Conservation (phyloP, 2,888 invertebrate species). For the Ichneumoninae sp. region DNA sequence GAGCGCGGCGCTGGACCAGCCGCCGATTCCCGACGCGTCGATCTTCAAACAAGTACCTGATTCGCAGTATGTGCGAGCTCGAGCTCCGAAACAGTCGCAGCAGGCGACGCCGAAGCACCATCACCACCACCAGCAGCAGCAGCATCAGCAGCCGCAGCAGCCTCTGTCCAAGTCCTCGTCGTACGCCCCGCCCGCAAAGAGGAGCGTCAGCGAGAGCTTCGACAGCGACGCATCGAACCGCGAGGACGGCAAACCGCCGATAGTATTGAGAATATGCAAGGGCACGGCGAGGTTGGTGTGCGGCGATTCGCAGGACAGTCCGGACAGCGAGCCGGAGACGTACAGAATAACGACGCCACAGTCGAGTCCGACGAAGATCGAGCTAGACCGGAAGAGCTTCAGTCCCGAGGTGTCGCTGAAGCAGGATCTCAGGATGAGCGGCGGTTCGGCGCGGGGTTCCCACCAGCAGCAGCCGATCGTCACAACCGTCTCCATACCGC, state of each 20-base stretch:
- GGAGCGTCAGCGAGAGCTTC: conserved; percentile 75
- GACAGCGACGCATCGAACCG: conserved; percentile 74
- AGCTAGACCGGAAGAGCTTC: conserved; percentile 73
- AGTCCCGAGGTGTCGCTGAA: conserved; percentile 70
- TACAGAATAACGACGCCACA: conserved; percentile 79
- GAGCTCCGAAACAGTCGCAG: conserved; percentile 66
- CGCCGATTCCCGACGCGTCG: conserved; percentile 73
- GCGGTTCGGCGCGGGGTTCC: conserved; percentile 20
- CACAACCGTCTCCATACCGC: conserved; percentile 78
- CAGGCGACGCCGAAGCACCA: conserved; percentile 73
- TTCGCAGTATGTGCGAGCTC: conserved; percentile 77
- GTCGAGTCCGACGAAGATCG: conserved; percentile 75
- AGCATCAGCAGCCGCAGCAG: conserved; percentile 78
- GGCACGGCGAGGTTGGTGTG: conserved; percentile 86
- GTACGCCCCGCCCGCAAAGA: conserved; percentile 84
- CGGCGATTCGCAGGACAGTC: conserved; percentile 78
- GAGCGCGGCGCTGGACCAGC: conserved; percentile 81
- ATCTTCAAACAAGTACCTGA: conserved; percentile 82
- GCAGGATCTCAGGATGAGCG: conserved; percentile 67
- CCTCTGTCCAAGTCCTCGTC: conserved; percentile 79
- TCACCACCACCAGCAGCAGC: conserved; percentile 69
- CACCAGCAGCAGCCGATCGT: conserved; percentile 72
- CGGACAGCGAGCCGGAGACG: conserved; percentile 77
- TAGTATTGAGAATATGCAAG: conserved; percentile 94
- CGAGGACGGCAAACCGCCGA: conserved; percentile 88